These are phyloP conservation scores for Planococcus citri DNA, from an alignment of 1,140 invertebrate genomes.

Conservation along the genomic window DNA sequence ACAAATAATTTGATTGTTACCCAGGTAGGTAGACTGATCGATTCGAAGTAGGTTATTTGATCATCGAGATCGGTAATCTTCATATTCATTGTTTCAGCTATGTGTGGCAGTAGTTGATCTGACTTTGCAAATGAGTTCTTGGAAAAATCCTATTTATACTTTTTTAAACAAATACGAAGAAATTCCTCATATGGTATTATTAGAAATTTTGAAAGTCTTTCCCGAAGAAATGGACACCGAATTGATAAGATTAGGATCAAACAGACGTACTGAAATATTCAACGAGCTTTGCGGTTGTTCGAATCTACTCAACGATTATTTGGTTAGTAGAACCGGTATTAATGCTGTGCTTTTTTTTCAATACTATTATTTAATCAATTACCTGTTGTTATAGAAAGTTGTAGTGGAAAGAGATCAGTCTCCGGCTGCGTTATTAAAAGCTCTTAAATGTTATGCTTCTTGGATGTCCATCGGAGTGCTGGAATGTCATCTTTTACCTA, in stretches of 20 bases:
- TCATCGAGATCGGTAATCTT: not conserved
- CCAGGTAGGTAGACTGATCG: conserved; percentile 44
- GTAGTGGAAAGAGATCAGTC: not conserved
- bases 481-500: not conserved
- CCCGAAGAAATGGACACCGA: conserved; percentile 89
- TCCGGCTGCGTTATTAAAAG: not conserved
- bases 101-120: conserved; percentile 85
- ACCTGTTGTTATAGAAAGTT: not conserved
- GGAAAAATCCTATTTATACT: conserved; percentile 79
- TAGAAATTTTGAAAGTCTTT: conserved; percentile 85
- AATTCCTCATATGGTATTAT: conserved; percentile 57
- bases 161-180: conserved; percentile 56
- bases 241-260: conserved; percentile 74
- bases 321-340: not conserved
- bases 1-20: conserved; percentile 77
- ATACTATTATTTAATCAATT: not conserved
- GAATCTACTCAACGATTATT: not conserved
- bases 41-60: not conserved
- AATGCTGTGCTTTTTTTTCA: not conserved
- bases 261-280: conserved; percentile 70
- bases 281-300: conserved; percentile 44
- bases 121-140: conserved; percentile 82
- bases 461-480: not conserved
- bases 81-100: conserved; percentile 43
- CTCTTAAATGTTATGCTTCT: not conserved